Base-by-base conservation (phyloP, 23 tunicate genomes). In the Phallusia fumigata region DNA sequence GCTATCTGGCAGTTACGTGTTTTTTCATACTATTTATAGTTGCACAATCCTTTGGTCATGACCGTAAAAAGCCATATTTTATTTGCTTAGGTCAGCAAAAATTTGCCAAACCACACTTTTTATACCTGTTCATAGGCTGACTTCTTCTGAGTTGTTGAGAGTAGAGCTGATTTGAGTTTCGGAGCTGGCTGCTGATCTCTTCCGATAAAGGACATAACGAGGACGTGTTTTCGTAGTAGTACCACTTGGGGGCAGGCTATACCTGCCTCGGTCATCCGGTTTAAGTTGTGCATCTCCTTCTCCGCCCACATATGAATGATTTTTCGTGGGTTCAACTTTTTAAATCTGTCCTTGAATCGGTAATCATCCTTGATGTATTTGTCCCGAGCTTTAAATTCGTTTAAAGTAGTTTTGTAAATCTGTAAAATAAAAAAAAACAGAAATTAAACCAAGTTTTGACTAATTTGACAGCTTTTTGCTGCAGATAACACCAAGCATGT, bases 281-380 rank as follows among this genome's bases (percentile, higher is more conserved):
- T 64, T 19, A 91, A 52, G 58, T 96, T 96, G 75, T 84, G 84
- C 93, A 96, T 88, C 80, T 96, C 99, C 45, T 96, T 96, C 64
- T 96, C 99, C 11, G 96, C 95, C 99, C 99, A 96, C 99, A 91
- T 91, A 36, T 88, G 89, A 35, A 91, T 91, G 28, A 96, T 82
- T 47, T 96, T 96, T 18, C 99, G 74, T 24, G 94, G 95, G 65
- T 91, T 96, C 3, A 91, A 82, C 53, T 91, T 96, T 77, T 96
- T 96, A 73, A 91, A 91, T 35, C 96, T 77, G 73, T 96, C 96
- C 88, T 91, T 91, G 87, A 96, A 96, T 22, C 99, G 87, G 73
- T 91, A 96, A 53, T 96, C 99, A 75, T 96, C 93, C 75, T 91
- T 91, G 64, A 96, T 96, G 87, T 96, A 96, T 34, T 88, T 85